Base-by-base conservation (phyloP, 1,140 invertebrate species). In the Orius insidiosus region DNA sequence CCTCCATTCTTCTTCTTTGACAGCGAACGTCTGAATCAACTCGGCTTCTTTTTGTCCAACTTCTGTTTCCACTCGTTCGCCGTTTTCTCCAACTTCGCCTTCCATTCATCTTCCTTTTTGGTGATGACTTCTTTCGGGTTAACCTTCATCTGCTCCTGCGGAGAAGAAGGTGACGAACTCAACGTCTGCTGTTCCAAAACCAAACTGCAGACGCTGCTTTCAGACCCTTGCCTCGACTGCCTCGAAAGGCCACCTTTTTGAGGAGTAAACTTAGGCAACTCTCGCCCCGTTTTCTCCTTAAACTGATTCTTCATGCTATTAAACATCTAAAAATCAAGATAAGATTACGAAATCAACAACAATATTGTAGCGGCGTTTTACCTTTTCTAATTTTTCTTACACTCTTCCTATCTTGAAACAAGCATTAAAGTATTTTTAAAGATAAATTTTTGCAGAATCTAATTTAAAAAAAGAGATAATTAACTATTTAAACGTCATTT, bases 201-300 rank as follows among this genome's bases (percentile, higher is more conserved):
- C 47, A 68, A 63, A 39, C 64, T 65, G 43, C 72, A 72, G 40
- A 78, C 62, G 58, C 75, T 78, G 44, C 68, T 72, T 34, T 65
- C 68, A 36, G 71, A 75, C 11, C 68, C 71, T 55, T 74, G 68
- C 49, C 65, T 67, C 11, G 74, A 73, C 52, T 68, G 69, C 47
- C 69, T 66, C 34, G 67, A 64, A 34, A 70, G 60, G 31, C 46
- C 68, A 65, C 50, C 64, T 60, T 54, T 68, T 66, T 59, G 40
- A 13, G 63, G 55, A 31, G 60, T 61, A 48, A 68, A 56, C 54
- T 67, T 67, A 6, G 67, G 69, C 34, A 79, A 63, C 57, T 80
- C 76, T 58, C 68, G 75, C 37, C 77, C 78, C 19, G 77, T 79
- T 63, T 80, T 77, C 57, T 80, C 76, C 47, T 71, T 69, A 54